Evolutionary conservation across 2,113 vertebrate species (phyloP), one percentile per base, ranked within the genome.

Genomic region (Poeciliopsis retropinna): DNA sequence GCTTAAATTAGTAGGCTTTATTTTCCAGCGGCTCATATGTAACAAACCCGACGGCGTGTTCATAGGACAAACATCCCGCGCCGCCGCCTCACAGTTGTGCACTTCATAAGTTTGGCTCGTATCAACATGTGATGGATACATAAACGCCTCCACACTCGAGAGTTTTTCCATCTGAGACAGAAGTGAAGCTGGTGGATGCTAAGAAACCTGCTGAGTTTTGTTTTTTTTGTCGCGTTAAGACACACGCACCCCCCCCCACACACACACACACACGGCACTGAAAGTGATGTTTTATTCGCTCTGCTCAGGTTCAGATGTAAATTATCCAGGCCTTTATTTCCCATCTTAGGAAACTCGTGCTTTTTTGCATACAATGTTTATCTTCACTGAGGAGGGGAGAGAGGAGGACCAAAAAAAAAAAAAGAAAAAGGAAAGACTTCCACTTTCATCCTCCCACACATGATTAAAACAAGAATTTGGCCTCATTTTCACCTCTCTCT

Each of bases 381-480:
- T 69, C 27, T 34, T 37, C 60, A 65, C 39, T 82, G 68, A 41
- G 30, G 32, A 64, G 37, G 15, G 19, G 19, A 4, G 47, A 64
- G 34, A 37, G 7, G 10, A 2, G 10, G 10, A 11, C 34, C 2
- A 37, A 37, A 37, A 12, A 37, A 11, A 34, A 34, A 10, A 37
- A 34, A 34, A 10, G 2, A 74, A 74, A 79, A 72, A 27, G 60
- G 31, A 64, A 75, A 73, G 37, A 29, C 65, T 39, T 75, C 14
- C 60, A 54, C 89, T 90, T 87, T 92, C 72, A 90, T 89, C 82
- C 72, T 88, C 78, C 70, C 66, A 73, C 80, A 12, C 64, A 75
- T 30, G 66, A 69, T 72, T 75, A 76, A 85, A 87, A 89, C 81
- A 87, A 30, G 47, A 73, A 75, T 64, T 62, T 85, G 71, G 62